phyloP scores from a whole-genome alignment of 1,140 invertebrate species.

The Psix sp. region DNA sequence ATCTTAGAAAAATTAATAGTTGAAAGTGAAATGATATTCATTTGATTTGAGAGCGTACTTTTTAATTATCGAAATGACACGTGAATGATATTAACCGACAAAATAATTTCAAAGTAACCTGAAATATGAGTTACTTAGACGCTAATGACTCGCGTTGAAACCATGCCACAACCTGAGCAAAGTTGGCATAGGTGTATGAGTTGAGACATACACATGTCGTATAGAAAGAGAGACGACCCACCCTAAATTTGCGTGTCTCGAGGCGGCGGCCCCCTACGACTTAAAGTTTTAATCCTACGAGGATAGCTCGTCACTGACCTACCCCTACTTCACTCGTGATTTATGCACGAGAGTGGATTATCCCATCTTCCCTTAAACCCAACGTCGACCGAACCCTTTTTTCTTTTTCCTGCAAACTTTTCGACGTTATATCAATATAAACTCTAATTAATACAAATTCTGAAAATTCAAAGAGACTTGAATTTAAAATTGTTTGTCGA shows the following conservation, averaged over 20 bases:
- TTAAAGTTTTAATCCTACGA: slow-evolving; percentile 72
- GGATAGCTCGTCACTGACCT: slow-evolving; percentile 72
- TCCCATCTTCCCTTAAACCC: slow-evolving; percentile 24
- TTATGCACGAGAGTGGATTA: slow-evolving; percentile 68
- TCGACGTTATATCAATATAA: slow-evolving; percentile 20
- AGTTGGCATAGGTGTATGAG: slow-evolving; percentile 41
- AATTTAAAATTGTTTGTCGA: too few relatives aligned
- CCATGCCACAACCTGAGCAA: slow-evolving; percentile 23
- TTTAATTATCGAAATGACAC: slow-evolving; percentile 1
- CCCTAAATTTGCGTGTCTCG: slow-evolving; percentile 76
- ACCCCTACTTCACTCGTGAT: slow-evolving; percentile 69
- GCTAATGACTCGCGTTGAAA: slow-evolving; percentile 43
- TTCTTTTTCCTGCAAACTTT: slow-evolving; percentile 26
- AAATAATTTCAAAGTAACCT: slow-evolving; percentile 20
- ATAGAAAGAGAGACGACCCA: slow-evolving; percentile 67
- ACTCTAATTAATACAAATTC: background rate
- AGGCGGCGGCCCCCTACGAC: slow-evolving; percentile 65
- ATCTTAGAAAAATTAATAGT: too few relatives aligned
- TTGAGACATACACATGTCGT: slow-evolving; percentile 42
- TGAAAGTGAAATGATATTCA: background rate
- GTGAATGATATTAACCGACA: slow-evolving; percentile 13
- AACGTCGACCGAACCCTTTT: slow-evolving; percentile 25
- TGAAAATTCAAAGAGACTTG: too few relatives aligned
- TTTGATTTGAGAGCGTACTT: background rate
- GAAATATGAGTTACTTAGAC: slow-evolving; percentile 28